These are phyloP conservation scores for Lapara coniferarum DNA, from an alignment of 2,888 invertebrate species.

Conservation along the genomic window DNA sequence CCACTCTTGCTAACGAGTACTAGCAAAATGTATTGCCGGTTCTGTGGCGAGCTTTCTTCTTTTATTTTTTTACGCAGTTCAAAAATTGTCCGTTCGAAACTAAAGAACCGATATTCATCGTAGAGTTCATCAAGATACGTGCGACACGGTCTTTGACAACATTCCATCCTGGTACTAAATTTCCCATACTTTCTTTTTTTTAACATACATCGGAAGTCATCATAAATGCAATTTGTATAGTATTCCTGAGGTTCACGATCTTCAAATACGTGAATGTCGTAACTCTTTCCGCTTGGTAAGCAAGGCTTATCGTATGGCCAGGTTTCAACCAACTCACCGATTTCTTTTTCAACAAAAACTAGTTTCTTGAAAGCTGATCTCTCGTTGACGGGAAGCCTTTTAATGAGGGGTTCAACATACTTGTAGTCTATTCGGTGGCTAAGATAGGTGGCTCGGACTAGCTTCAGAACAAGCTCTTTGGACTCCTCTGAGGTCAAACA, in stretches of 20 bases:
- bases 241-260: constrained; percentile 31
- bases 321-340: constrained; percentile 37
- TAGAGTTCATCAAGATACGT: constrained; percentile 52
- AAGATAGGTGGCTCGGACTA: constrained; percentile 58
- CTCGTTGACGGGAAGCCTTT: constrained; percentile 40
- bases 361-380: constrained; percentile 41
- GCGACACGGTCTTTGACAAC: not conserved
- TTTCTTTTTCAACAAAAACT: constrained; percentile 46
- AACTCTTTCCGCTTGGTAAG: constrained; percentile 25
- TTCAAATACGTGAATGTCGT: constrained; percentile 38
- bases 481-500: constrained; percentile 52
- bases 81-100: constrained; percentile 55
- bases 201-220: constrained; percentile 3
- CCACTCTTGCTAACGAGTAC: constrained; percentile 68
- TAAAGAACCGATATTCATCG: constrained; percentile 56
- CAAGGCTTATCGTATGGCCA: constrained; percentile 49
- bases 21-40: constrained; percentile 60
- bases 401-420: constrained; percentile 50
- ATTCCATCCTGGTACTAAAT: not conserved
- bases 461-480: constrained; percentile 49
- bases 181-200: constrained; percentile 25
- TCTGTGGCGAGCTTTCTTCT: constrained; percentile 49
- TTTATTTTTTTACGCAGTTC: constrained; percentile 51
- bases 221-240: not conserved
- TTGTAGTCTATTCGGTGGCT: constrained; percentile 53